phyloP scores from a whole-genome alignment of 2,888 invertebrate species.

The Eurytoma adleriae region DNA sequence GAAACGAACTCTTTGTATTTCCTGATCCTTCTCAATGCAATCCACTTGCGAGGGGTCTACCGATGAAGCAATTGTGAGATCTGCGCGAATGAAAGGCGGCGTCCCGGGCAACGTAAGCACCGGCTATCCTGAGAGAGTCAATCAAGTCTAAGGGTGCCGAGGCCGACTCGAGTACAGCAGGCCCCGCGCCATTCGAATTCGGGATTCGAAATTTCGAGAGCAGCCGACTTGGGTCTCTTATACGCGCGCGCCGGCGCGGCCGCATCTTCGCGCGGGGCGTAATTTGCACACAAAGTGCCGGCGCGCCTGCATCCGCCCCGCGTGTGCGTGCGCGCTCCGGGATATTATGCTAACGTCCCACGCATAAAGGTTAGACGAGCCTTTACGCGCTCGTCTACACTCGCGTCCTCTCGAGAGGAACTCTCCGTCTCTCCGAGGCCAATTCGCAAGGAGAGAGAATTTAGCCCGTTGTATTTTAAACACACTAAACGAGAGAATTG shows the following conservation, averaged over 20 bases:
- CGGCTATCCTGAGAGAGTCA: background rate
- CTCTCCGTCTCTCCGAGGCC: conserved; percentile 21
- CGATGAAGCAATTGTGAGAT: conserved; percentile 22
- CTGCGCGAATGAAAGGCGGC: background rate
- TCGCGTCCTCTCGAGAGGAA: background rate
- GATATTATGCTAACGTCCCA: conserved; percentile 71
- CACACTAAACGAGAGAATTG: too few species aligned
- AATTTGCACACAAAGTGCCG: conserved; percentile 75
- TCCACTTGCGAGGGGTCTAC: conserved; percentile 14
- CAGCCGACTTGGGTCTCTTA: conserved; percentile 59
- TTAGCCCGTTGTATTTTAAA: background rate
- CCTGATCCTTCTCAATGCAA: conserved; percentile 7
- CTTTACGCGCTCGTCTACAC: conserved; percentile 17
- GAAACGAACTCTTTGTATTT: too few species aligned
- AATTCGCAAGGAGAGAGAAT: conserved; percentile 8
- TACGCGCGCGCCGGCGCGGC: conserved; percentile 58
- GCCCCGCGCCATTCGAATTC: background rate
- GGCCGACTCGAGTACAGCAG: conserved; percentile 21
- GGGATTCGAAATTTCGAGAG: conserved; percentile 49
- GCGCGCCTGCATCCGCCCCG: conserved; percentile 60
- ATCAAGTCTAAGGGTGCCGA: conserved; percentile 43
- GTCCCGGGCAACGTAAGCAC: background rate
- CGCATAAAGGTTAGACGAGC: conserved; percentile 61
- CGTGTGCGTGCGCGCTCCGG: conserved; percentile 59
- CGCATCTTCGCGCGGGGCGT: conserved; percentile 67